Conservation (phyloP, 2,888 invertebrate species). For the Leuctra nigra region DNA sequence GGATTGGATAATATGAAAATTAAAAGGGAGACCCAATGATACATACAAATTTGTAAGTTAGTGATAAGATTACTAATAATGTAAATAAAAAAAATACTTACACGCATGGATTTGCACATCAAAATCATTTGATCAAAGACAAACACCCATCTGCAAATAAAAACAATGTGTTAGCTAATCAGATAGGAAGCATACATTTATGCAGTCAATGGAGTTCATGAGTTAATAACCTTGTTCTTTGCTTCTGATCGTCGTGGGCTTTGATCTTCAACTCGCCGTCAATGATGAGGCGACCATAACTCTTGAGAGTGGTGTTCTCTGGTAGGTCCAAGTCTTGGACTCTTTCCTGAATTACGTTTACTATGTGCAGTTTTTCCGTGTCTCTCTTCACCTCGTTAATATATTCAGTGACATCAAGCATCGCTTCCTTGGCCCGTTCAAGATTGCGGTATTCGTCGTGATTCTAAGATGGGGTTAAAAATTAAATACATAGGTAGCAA, state of each 20-base stretch:
- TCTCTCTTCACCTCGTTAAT: conserved; percentile 98
- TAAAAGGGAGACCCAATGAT: too few relatives aligned
- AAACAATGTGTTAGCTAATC: neutral
- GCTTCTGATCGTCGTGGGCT: conserved; percentile 81
- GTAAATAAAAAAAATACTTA: too few relatives aligned
- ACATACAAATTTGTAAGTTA: too few relatives aligned
- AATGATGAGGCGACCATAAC: conserved; percentile 84
- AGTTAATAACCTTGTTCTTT: conserved; percentile 62
- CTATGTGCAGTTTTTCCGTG: conserved; percentile 84
- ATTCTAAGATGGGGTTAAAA: conserved; percentile 47
- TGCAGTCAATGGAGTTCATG: too few relatives aligned
- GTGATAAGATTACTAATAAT: too few relatives aligned
- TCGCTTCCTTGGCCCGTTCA: conserved; percentile 84
- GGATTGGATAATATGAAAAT: too few relatives aligned
- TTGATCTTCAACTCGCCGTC: conserved; percentile 93
- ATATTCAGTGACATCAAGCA: conserved; percentile 94
- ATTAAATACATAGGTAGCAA: neutral
- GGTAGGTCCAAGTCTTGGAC: conserved; percentile 78
- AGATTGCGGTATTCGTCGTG: conserved; percentile 79
- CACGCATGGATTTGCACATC: conserved; percentile 79
- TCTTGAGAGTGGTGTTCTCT: conserved; percentile 71
- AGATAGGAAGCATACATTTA: too few relatives aligned
- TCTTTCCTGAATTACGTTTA: conserved; percentile 81
- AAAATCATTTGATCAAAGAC: conserved; percentile 96
- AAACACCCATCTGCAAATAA: conserved; percentile 73